Evolutionary conservation across 2,888 invertebrate genomes (phyloP).

Genomic region (Nemotelus pantherinus): DNA sequence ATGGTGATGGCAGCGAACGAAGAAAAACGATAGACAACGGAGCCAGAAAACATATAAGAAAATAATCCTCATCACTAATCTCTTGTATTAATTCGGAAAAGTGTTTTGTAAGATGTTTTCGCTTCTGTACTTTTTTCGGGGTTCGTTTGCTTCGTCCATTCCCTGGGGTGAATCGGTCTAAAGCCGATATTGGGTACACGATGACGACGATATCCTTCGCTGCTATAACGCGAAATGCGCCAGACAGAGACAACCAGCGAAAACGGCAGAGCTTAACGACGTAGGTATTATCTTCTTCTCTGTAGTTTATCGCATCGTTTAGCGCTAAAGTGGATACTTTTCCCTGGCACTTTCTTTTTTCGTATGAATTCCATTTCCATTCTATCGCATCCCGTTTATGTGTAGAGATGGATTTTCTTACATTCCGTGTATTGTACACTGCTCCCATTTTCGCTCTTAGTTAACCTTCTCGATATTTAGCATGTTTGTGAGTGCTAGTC

Average conservation of each 20-base stretch:
- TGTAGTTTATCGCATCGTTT: slow-evolving; percentile 41
- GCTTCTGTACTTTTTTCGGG: slow-evolving; percentile 32
- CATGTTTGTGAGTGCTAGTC: background rate
- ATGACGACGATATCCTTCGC: background rate
- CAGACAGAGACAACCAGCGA: background rate
- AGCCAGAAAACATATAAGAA: slow-evolving; percentile 39
- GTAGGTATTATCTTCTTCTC: slow-evolving; percentile 31
- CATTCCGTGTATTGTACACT: background rate
- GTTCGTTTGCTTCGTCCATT: background rate
- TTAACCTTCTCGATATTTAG: background rate
- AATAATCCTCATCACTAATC: slow-evolving; percentile 47
- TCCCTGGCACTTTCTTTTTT: slow-evolving; percentile 23
- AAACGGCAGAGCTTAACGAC: slow-evolving; percentile 18
- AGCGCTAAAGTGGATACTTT: slow-evolving; percentile 35
- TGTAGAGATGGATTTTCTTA: slow-evolving; percentile 1
- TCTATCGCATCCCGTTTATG: background rate
- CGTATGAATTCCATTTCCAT: slow-evolving; percentile 3
- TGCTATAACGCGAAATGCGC: background rate
- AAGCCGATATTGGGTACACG: slow-evolving; percentile 28
- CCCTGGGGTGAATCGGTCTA: slow-evolving; percentile 27
- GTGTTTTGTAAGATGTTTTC: slow-evolving; percentile 49
- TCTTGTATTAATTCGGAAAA: slow-evolving; percentile 48
- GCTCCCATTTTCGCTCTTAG: background rate
- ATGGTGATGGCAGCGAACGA: no score
- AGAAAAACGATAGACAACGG: background rate